These are phyloP conservation scores for Rhynchonycteris naso DNA, from an alignment of 2,797 vertebrate species.

Conservation along the genomic window DNA sequence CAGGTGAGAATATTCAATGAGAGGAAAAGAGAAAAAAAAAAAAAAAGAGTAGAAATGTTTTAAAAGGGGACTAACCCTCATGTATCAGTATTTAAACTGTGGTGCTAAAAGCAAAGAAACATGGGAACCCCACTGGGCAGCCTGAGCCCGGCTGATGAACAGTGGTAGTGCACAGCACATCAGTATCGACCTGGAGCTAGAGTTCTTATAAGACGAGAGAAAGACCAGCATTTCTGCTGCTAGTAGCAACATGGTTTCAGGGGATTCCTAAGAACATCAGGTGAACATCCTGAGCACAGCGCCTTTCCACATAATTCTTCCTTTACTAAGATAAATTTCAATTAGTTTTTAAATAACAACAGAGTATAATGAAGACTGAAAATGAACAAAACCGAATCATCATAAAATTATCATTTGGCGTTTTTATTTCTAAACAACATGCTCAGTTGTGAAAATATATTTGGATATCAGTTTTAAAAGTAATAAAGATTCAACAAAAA, in stretches of 20 bases:
- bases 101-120: not conserved
- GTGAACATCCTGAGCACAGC: not conserved
- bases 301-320: not conserved
- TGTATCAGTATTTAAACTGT: not conserved
- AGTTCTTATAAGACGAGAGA: not conserved
- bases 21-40: not conserved
- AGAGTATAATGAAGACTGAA: not conserved
- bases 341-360: constrained; percentile 16
- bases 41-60: not conserved
- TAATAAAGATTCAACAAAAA: constrained; percentile 13
- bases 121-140: not conserved
- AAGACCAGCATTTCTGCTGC: not conserved
- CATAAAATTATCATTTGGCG: not conserved
- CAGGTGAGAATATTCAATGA: not conserved
- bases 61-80: not conserved
- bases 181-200: not conserved
- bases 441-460: constrained; percentile 14
- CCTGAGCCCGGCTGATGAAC: not conserved
- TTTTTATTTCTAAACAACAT: constrained; percentile 30
- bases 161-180: not conserved
- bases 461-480: constrained; percentile 21
- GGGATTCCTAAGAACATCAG: not conserved
- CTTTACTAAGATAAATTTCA: not conserved
- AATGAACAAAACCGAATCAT: constrained; percentile 38
- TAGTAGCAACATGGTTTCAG: not conserved